Conservation (phyloP, 2,113 vertebrate genomes). For the Phyllopteryx taeniolatus region DNA sequence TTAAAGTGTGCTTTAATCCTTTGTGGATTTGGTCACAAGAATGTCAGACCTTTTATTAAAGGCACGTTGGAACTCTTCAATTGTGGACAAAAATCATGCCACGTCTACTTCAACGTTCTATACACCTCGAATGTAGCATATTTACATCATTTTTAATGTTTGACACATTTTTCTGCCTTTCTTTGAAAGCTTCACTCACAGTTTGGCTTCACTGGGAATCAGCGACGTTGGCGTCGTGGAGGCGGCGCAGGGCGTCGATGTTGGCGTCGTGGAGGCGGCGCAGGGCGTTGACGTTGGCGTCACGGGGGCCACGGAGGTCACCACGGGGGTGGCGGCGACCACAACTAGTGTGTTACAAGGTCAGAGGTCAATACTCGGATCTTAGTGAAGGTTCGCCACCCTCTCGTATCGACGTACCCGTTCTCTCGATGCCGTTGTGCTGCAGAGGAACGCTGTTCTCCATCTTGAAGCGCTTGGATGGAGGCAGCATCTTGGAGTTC, state of each 20-base stretch:
- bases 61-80: no score
- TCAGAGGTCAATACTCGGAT: background rate
- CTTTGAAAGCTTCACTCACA: background rate
- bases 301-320: background rate
- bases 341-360: background rate
- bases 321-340: background rate
- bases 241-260: background rate
- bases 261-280: background rate
- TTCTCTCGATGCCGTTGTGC: slow-evolving; percentile 57
- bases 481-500: slow-evolving; percentile 76
- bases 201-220: slow-evolving; percentile 1
- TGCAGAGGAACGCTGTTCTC: slow-evolving; percentile 65
- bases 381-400: background rate
- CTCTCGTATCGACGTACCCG: slow-evolving; percentile 24
- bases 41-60: no score
- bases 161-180: no score
- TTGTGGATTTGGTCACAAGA: no score
- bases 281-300: background rate
- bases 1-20: no score
- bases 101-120: no score
- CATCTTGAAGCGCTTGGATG: slow-evolving; percentile 80
- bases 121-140: no score
- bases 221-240: background rate
- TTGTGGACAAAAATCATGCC: no score
- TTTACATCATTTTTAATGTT: no score